Conservation (phyloP, 2,113 vertebrate genomes). For the Hydrochoerus hydrochaeris region DNA sequence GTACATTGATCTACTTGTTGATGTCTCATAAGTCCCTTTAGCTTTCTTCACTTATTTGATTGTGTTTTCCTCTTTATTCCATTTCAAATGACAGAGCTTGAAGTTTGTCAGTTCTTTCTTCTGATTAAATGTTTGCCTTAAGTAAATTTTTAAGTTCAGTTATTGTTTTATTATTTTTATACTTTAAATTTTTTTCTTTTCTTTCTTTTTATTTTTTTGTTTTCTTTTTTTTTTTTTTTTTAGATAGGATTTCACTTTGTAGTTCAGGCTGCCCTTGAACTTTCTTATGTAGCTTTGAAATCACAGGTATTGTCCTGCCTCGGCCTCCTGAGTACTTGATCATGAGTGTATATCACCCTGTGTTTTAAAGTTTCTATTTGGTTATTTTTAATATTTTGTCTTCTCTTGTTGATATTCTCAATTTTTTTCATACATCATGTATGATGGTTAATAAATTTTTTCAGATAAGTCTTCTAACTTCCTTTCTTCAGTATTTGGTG, state of each 20-base stretch:
- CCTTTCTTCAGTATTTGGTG: background rate
- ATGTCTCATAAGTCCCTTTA: background rate
- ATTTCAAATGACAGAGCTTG: background rate
- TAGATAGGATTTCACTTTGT: background rate
- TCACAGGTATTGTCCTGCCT: background rate
- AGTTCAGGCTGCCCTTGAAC: background rate
- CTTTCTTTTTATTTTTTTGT: too few relatives aligned
- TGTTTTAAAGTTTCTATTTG: background rate
- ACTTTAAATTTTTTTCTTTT: background rate
- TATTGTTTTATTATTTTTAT: background rate
- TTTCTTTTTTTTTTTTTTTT: background rate
- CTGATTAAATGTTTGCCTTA: background rate
- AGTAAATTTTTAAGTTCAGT: background rate
- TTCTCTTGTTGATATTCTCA: background rate
- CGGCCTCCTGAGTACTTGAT: background rate
- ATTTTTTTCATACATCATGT: background rate
- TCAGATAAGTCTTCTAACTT: background rate
- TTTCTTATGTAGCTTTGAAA: background rate
- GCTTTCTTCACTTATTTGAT: background rate
- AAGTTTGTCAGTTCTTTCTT: background rate
- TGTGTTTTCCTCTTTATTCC: background rate
- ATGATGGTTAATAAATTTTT: background rate
- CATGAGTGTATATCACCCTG: too few relatives aligned
- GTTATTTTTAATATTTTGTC: background rate
- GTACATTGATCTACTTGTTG: background rate